Conservation (phyloP, 2,797 vertebrate genomes). For the Discoglossus pictus region DNA sequence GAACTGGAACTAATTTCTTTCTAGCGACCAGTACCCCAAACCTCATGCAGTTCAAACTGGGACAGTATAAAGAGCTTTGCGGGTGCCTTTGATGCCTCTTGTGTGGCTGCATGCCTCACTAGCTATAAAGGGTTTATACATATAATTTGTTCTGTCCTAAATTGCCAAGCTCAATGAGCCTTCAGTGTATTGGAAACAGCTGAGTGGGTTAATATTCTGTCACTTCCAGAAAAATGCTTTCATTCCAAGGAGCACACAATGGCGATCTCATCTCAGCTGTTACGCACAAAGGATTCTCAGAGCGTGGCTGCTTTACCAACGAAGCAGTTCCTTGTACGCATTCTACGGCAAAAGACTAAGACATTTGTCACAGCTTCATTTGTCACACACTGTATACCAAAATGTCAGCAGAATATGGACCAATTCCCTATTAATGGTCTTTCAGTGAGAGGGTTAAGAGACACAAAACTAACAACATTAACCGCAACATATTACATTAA, state of each 20-base stretch:
- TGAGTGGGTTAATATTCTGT: constrained; percentile 13
- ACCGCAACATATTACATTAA: too few relatives aligned
- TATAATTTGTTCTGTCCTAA: background rate
- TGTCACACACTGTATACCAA: background rate
- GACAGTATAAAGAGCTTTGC: background rate
- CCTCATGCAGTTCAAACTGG: background rate
- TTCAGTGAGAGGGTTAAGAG: too few relatives aligned
- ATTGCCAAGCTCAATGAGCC: constrained; percentile 6
- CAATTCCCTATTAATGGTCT: too few relatives aligned
- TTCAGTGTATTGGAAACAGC: constrained; percentile 30
- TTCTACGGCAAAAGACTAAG: constrained; percentile 6
- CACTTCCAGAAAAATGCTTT: background rate
- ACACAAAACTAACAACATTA: too few relatives aligned
- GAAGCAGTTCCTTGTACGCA: background rate
- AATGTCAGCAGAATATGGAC: too few relatives aligned
- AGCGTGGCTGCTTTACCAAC: background rate
- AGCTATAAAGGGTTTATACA: constrained; percentile 18
- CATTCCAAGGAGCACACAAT: constrained; percentile 13
- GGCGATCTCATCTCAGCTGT: constrained; percentile 27
- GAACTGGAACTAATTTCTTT: too few relatives aligned
- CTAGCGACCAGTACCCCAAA: too few relatives aligned
- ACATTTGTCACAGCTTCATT: background rate
- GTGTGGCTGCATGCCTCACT: background rate
- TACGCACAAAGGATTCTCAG: constrained; percentile 19
- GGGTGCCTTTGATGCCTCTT: constrained; percentile 16